Evolutionary conservation across 1,140 invertebrate species (phyloP), one percentile per base, ranked within the genome.

Genomic region (Acromyrmex heyeri): DNA sequence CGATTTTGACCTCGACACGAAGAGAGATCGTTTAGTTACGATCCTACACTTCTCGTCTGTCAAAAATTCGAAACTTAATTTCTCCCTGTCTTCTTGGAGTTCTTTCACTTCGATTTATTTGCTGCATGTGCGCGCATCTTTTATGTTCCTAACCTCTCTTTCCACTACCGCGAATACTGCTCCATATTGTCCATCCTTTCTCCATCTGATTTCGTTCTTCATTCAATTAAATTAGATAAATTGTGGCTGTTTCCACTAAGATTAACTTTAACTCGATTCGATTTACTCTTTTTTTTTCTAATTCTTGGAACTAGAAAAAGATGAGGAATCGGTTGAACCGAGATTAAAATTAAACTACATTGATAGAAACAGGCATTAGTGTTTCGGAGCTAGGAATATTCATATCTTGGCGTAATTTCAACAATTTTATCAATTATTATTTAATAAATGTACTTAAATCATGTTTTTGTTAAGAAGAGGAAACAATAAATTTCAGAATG

Each of bases 101-200:
- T 53, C 3, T 69, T n/a, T 65, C 3, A 34, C 65, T 55, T 48
- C 67, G 59, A 79, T 48, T 76, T 24, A 24, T 50, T 50, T 50
- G n/a, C 14, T 16, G 24, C 18, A 65, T 27, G 50, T 48, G 76
- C 44, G 61, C 44, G 44, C 59, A 62, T 21, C 24, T 78, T 64
- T 65, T 30, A 21, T 27, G 12, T 12, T 78, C 24, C 38, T 78
- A 64, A 64, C 61, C 76, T 78, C 24, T 64, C 27, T 78, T 78
- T 78, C 48, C 38, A 62, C 24, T 24, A 24, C 18, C 14, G 21
- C 21, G 72, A 21, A 7, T 30, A 48, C 59, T 53, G 44, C 34
- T 38, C 34, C 34, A 65, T n/a, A 65, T 38, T 65, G 8, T 34
- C 18, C 12, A 16, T 62, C 27, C 3, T 48, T 24, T 77, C 21